Evolutionary conservation across 2,888 invertebrate genomes (phyloP).

Genomic region (Geophilus truncorum): DNA sequence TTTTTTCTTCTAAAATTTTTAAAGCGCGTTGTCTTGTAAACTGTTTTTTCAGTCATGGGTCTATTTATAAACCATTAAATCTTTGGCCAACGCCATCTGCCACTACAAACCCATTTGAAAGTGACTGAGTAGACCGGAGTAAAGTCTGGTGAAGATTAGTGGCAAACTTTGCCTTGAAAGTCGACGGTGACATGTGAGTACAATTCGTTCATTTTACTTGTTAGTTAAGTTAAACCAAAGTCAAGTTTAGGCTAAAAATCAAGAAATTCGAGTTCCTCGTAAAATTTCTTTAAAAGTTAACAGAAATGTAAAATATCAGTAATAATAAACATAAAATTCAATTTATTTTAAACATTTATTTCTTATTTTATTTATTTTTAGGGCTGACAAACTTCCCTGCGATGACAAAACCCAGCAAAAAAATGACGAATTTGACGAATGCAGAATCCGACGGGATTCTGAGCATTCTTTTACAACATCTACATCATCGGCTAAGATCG

Average conservation of each 20-base stretch:
- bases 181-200: neutral
- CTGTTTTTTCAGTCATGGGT: neutral
- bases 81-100: neutral
- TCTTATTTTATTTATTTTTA: neutral
- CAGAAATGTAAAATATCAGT: too few relatives aligned
- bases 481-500: neutral
- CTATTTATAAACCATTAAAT: constrained; percentile 2
- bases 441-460: neutral
- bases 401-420: constrained; percentile 33
- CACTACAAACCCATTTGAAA: neutral
- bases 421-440: constrained; percentile 17
- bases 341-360: neutral
- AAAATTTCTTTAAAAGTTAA: neutral
- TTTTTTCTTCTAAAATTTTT: too few relatives aligned
- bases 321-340: too few relatives aligned
- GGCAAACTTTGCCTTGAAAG: neutral
- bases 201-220: neutral
- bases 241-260: neutral
- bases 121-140: neutral
- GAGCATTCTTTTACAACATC: neutral
- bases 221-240: neutral
- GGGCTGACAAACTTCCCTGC: constrained; percentile 32
- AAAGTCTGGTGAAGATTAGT: neutral
- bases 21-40: neutral
- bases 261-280: too few relatives aligned